Base-by-base conservation (phyloP, 2,113 vertebrate species). In the Noctilio leporinus region DNA sequence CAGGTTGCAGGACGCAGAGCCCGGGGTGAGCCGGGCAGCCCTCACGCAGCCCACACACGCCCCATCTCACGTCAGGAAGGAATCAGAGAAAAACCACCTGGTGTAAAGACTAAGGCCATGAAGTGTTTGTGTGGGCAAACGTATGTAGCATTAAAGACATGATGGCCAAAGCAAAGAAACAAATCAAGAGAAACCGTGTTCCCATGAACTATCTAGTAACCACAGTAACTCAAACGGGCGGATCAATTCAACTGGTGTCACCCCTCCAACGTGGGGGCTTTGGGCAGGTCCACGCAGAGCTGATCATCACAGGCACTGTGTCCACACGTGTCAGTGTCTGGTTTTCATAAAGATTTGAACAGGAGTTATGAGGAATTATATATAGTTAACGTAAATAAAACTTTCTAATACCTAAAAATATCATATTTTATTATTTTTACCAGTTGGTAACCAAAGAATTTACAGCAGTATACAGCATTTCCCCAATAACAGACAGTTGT, bases 181-280 rank as follows among this genome's bases (percentile, higher is more conserved):
- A 47, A 96, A 98, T 93, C 96, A 97, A 97, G 96, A 97, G 97
- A 97, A 96, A 95, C 96, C 92, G 97, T 96, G 97, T 95, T 98
- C 98, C 97, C 97, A 92, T 96, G 96, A 97, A 98, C 95, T 96
- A 97, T 97, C 96, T 97, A 96, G 97, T 97, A 97, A 97, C 98
- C 98, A 97, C 97, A 97, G 97, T 97, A 96, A 97, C 96, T 97
- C 97, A 97, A 98, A 98, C 91, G 95, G 96, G 96, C 96, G 97
- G 97, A 97, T 98, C 97, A 97, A 96, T 96, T 96, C n/a, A 97
- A 97, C 95, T 96, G 95, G 97, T 97, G 97, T 97, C 97, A 97
- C 96, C 97, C 97, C 97, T 97, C 97, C 97, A 96, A 97, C 96
- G 95, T 95, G 97, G 96, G 96, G 96, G 98, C 97, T 96, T 96